phyloP scores from a whole-genome alignment of 2,888 invertebrate genomes.

The Synanthedon vespiformis region DNA sequence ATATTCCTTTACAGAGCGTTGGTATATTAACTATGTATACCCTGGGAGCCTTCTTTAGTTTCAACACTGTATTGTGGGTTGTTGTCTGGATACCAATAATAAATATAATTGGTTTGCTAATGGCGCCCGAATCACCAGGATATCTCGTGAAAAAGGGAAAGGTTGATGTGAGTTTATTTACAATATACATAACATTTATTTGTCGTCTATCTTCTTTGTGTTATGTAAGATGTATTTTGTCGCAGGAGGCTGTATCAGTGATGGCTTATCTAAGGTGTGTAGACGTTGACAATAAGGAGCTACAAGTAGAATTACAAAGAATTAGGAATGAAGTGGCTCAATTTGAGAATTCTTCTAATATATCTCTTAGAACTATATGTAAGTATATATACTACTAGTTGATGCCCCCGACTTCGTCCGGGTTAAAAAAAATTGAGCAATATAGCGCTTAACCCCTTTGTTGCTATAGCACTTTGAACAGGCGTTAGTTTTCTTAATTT shows the following conservation, averaged over 20 bases:
- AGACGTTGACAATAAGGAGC: conserved; percentile 1
- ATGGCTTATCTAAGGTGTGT: conserved; percentile 3
- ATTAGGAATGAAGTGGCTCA: conserved; percentile 2
- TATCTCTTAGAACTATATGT: conserved; percentile 5
- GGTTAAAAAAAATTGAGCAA: too few species aligned
- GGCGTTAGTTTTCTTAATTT: too few species aligned
- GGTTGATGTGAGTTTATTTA: conserved; percentile 2
- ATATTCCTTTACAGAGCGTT: conserved; percentile 4
- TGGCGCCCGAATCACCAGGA: conserved; percentile 5
- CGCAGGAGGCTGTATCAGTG: conserved; percentile 5
- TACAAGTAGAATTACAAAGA: conserved; percentile 1
- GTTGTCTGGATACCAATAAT: conserved; percentile 6
- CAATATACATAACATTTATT: too few species aligned
- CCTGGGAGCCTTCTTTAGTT: conserved; percentile 8
- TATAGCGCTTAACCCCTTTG: too few species aligned
- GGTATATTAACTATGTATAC: conserved; percentile 8
- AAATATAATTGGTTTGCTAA: conserved; percentile 2
- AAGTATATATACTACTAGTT: not conserved
- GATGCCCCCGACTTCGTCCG: too few species aligned
- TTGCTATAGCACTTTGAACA: too few species aligned
- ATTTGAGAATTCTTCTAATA: conserved; percentile 2
- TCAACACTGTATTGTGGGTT: conserved; percentile 8
- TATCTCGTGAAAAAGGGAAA: conserved; percentile 6
- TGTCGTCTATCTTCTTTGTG: too few species aligned
- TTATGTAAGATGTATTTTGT: not conserved